These are phyloP conservation scores for Apodemus speciosus DNA, from an alignment of 2,113 vertebrate species.

Conservation along the genomic window DNA sequence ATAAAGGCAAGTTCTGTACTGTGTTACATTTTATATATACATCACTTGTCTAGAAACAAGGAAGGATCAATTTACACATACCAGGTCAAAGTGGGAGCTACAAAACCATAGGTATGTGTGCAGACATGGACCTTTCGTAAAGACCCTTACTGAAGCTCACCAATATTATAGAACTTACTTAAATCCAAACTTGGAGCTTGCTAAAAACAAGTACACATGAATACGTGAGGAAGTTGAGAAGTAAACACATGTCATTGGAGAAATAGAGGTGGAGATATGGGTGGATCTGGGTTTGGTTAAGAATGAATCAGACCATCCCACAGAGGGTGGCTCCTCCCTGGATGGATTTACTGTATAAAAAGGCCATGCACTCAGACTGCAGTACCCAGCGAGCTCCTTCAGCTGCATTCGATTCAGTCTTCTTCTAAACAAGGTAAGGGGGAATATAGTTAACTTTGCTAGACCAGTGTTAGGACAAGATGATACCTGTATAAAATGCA, in stretches of 20 bases:
- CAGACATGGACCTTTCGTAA: background rate
- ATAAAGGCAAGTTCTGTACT: background rate
- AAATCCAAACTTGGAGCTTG: slow-evolving; percentile 50
- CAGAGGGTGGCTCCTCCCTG: slow-evolving; percentile 71
- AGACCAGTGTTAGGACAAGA: slow-evolving; percentile 1
- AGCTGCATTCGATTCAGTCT: slow-evolving; percentile 59
- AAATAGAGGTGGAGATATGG: slow-evolving; percentile 75
- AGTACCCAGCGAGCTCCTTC: slow-evolving; percentile 75
- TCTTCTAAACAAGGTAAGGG: slow-evolving; percentile 70
- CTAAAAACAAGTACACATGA: slow-evolving; percentile 66
- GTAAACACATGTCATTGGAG: slow-evolving; percentile 72
- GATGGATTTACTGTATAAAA: slow-evolving; percentile 69
- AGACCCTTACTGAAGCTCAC: slow-evolving; percentile 28
- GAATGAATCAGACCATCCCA: slow-evolving; percentile 78
- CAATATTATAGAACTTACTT: background rate
- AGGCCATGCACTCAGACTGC: background rate
- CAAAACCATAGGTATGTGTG: background rate
- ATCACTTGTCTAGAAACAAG: background rate
- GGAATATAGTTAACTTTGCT: slow-evolving; percentile 7
- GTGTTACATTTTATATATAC: background rate
- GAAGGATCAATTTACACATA: slow-evolving; percentile 28
- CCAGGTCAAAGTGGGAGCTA: background rate
- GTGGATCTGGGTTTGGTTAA: slow-evolving; percentile 73
- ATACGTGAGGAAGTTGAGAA: slow-evolving; percentile 70
- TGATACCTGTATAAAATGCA: background rate